Conservation (phyloP, 1,140 invertebrate genomes). For the Ceratitis capitata region DNA sequence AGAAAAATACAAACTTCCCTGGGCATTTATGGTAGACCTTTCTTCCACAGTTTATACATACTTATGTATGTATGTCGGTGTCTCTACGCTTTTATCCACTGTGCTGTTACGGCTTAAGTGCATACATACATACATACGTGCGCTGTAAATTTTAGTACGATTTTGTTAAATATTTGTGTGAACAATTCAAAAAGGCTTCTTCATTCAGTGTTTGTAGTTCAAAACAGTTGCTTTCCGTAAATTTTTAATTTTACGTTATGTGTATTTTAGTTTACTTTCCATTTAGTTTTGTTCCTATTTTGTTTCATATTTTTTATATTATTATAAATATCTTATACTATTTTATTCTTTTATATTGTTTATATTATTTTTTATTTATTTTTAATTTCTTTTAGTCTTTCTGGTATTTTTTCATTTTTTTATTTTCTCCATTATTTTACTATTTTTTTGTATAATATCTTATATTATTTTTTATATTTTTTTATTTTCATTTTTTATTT, state of each 20-base stretch:
- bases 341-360: background rate
- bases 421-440: background rate
- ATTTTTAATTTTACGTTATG: too few species aligned
- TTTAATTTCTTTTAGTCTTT: background rate
- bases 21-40: background rate
- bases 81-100: too few species aligned
- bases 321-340: background rate
- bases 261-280: too few species aligned
- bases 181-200: background rate
- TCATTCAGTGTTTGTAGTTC: too few species aligned
- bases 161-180: background rate
- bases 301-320: background rate
- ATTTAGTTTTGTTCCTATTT: background rate
- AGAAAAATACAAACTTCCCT: background rate
- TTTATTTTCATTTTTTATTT: background rate
- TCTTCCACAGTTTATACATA: background rate
- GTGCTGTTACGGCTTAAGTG: background rate
- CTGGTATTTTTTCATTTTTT: background rate
- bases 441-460: background rate
- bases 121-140: background rate
- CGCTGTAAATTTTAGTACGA: background rate
- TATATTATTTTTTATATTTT: background rate
- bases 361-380: background rate
- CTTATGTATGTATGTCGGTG: too few species aligned
- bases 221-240: too few species aligned